Base-by-base conservation (phyloP, 2,888 invertebrate species). In the Aelia acuminata region DNA sequence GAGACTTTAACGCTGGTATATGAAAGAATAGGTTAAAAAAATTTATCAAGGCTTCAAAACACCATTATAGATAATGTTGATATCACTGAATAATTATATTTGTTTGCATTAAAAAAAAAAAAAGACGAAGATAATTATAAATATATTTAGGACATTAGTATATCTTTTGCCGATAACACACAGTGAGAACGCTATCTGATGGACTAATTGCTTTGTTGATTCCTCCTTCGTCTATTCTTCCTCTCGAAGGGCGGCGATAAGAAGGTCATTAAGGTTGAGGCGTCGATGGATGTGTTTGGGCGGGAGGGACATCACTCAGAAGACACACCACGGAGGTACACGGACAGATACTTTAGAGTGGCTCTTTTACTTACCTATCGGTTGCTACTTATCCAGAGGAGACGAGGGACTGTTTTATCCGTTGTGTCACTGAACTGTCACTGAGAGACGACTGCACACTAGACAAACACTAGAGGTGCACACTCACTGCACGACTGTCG, bases 371-470 rank as follows among this genome's bases (percentile, higher is more conserved):
- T 80, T 80, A 80, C 80, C 80, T 43, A 39, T 43, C 20, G 2
- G n/a, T 43, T 20, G 43, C 11, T 43, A 80, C 39, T 80, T 43
- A 80, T 80, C 80, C 80, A 80, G 80, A 80, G 5, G n/a, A 15
- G 63, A 75, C 39, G 43, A 3, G 3, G 43, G 80, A 80, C 63
- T 80, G 22, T 39, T n/a, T n/a, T 80, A 80, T 80, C 80, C 80
- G 80, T 80, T 80, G 43, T 43, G 43, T 43, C 80, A 80, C 80
- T 80, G 80, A 80, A 80, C 80, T 80, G 80, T 80, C 80, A 80
- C 80, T 80, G 80, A 80, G 80, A 39, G 80, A 80, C 43, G 80
- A 43, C 80, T 80, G 80, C 63, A 48, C 84, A 84, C 47, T 85
- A 35, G 31, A 35, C 49, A 85, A 35, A 50, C 85, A 85, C 84